Evolutionary conservation across 2,888 invertebrate species (phyloP).

Genomic region (Orthosia incerta): DNA sequence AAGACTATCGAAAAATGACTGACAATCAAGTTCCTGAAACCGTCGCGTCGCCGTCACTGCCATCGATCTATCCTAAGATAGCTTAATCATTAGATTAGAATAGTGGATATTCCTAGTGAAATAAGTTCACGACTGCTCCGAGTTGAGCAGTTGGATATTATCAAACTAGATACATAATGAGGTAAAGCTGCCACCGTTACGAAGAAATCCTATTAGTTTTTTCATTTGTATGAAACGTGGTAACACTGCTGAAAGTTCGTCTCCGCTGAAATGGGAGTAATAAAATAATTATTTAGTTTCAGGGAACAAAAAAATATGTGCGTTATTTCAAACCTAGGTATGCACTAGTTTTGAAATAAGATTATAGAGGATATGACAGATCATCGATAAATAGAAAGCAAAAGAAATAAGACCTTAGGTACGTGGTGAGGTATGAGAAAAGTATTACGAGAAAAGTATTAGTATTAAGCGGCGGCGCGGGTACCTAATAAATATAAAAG

Average conservation of each 20-base stretch:
- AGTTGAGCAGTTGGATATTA: not conserved
- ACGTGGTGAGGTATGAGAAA: slow-evolving; percentile 16
- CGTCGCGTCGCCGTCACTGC: no score
- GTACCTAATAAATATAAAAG: slow-evolving; percentile 29
- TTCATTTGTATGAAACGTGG: not conserved
- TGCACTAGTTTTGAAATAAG: not conserved
- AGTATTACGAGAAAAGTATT: slow-evolving; percentile 20
- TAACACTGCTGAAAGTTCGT: not conserved
- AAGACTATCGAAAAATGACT: not conserved
- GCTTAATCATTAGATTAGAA: no score
- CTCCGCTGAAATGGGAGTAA: not conserved
- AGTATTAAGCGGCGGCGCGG: not conserved
- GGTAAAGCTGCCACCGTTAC: not conserved
- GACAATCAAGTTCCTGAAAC: not conserved
- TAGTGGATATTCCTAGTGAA: no score
- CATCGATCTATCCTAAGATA: no score
- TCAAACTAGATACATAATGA: not conserved
- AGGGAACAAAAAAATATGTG: slow-evolving; percentile 1
- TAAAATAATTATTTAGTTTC: no score
- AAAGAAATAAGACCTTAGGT: slow-evolving; percentile 27
- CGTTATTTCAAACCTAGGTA: not conserved
- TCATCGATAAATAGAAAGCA: slow-evolving; percentile 7
- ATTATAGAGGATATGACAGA: not conserved
- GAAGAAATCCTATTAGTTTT: not conserved
- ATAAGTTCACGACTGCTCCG: no score